Conservation (phyloP, 2,113 vertebrate species). For the Chionis minor region DNA sequence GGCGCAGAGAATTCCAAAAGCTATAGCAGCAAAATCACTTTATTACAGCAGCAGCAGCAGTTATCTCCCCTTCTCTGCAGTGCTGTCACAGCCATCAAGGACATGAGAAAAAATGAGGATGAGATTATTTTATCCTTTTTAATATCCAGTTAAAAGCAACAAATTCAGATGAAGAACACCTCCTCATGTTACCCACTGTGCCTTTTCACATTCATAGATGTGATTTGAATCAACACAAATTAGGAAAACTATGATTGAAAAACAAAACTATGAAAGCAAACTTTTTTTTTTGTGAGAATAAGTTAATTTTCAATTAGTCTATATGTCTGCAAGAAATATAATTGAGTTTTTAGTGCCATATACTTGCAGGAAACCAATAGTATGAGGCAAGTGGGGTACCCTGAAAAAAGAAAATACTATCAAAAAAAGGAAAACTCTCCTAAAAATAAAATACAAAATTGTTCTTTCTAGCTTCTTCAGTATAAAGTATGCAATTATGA, state of each 20-base stretch:
- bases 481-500: background rate
- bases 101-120: background rate
- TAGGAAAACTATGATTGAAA: background rate
- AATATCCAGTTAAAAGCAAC: background rate
- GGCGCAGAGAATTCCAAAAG: background rate
- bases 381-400: background rate
- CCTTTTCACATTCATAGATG: background rate
- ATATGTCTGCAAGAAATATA: slow-evolving; percentile 14
- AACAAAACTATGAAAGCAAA: background rate
- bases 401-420: background rate
- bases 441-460: slow-evolving; percentile 3
- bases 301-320: background rate
- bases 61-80: background rate
- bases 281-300: background rate
- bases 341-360: background rate
- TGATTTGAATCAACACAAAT: background rate
- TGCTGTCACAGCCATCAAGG: background rate
- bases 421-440: background rate
- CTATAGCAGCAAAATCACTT: background rate
- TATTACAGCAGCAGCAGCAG: background rate
- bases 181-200: background rate
- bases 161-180: background rate
- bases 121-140: background rate
- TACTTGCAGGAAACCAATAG: background rate
- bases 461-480: background rate